A percentile compares a stretch with the other conserved stretches of the same genome.
Conservation (phyloP, 2,888 invertebrate species). For the Standfussiana lucernea region DNA sequence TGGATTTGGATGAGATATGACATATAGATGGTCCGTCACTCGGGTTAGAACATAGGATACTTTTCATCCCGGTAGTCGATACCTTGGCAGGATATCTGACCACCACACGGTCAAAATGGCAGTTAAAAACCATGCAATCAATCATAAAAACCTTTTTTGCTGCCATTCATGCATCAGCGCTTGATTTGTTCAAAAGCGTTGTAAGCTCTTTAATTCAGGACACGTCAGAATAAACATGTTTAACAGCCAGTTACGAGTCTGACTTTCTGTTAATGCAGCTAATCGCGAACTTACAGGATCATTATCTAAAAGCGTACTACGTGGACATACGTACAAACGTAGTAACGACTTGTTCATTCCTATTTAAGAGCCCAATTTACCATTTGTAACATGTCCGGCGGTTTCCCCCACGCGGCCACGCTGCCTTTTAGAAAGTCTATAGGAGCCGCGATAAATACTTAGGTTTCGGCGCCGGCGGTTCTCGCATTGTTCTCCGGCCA, state of each 20-base stretch:
- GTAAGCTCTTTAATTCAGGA: conserved; percentile 15
- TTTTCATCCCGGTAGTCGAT: background rate
- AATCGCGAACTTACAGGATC: conserved; percentile 51
- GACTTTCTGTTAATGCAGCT: conserved; percentile 36
- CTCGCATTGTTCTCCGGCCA: conserved; percentile 75
- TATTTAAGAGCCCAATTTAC: conserved; percentile 70
- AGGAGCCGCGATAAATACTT: conserved; percentile 72
- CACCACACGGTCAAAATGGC: background rate
- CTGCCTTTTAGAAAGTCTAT: conserved; percentile 79
- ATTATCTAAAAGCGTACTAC: conserved; percentile 60
- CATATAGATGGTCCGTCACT: background rate
- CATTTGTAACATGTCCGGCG: conserved; percentile 71
- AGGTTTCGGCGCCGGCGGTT: conserved; percentile 71
- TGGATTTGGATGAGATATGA: background rate
- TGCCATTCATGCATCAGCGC: background rate
- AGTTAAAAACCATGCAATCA: background rate
- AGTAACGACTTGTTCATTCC: conserved; percentile 65
- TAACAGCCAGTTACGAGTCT: background rate
- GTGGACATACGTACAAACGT: conserved; percentile 54
- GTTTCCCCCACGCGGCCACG: conserved; percentile 81
- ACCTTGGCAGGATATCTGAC: background rate
- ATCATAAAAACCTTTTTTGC: background rate
- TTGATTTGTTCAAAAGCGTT: conserved; percentile 2
- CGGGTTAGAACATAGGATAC: background rate
- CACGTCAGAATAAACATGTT: conserved; percentile 10